These are phyloP conservation scores for Bostrychus sinensis DNA, from an alignment of 2,113 vertebrate genomes.

Conservation along the genomic window DNA sequence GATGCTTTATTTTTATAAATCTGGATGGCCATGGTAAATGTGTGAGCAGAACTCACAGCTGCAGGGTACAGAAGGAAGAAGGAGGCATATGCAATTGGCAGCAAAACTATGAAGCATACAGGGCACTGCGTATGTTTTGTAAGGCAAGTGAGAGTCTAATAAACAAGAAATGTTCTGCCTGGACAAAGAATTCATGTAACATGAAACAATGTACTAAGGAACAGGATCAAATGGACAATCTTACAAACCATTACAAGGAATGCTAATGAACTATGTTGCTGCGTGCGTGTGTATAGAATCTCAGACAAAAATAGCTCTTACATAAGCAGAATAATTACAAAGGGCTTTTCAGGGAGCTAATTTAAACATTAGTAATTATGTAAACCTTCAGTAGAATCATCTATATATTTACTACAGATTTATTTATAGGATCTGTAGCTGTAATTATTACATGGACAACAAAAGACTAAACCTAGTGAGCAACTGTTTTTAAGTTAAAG, in stretches of 20 bases:
- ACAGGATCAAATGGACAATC: not conserved
- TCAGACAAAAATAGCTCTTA: no score
- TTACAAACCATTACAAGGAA: not conserved
- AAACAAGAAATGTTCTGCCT: conserved; percentile 33
- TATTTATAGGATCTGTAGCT: conserved; percentile 33
- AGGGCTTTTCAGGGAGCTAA: not conserved
- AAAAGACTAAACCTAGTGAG: conserved; percentile 15
- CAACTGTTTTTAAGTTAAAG: no score
- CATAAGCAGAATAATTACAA: conserved; percentile 11
- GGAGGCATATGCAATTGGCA: conserved; percentile 51
- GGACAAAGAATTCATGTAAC: not conserved
- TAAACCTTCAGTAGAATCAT: no score
- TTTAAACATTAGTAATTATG: conserved; percentile 34
- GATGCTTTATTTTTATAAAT: conserved; percentile 42
- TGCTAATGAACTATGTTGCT: not conserved
- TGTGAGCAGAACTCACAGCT: conserved; percentile 63
- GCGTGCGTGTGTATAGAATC: not conserved
- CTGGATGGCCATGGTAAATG: conserved; percentile 12
- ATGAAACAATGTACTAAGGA: not conserved
- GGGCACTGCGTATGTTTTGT: conserved; percentile 33
- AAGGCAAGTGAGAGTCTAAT: conserved; percentile 27
- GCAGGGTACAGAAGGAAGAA: conserved; percentile 46
- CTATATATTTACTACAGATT: conserved; percentile 46
- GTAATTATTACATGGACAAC: no score
- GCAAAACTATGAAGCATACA: conserved; percentile 41